phyloP scores from a whole-genome alignment of 2,113 vertebrate genomes.

The Pollachius pollachius region DNA sequence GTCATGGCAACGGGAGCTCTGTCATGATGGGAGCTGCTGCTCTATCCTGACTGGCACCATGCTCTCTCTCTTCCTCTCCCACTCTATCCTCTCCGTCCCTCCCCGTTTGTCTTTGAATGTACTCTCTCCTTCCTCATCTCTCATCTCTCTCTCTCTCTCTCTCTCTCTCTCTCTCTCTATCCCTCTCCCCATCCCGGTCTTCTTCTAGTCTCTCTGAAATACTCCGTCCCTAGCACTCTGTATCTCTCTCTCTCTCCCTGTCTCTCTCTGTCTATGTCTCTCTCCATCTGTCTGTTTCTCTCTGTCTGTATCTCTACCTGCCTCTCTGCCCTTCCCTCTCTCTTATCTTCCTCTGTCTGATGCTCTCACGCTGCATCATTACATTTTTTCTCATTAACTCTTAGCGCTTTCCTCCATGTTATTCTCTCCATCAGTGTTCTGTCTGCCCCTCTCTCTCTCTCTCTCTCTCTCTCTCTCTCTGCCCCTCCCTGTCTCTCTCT shows the following conservation, averaged over 20 bases:
- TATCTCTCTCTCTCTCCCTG: conserved; percentile 9
- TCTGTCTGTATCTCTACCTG: neutral
- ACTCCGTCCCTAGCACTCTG: conserved; percentile 4
- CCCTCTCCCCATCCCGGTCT: neutral
- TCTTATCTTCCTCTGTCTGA: neutral
- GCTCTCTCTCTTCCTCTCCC: conserved; percentile 32
- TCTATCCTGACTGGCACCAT: conserved; percentile 67
- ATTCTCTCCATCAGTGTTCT: neutral
- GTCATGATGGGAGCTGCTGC: conserved; percentile 66
- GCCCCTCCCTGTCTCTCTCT: neutral
- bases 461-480: neutral
- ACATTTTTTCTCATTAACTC: neutral
- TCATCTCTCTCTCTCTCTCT: neutral
- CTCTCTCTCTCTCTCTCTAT: conserved; percentile 7
- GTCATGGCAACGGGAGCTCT: conserved; percentile 65
- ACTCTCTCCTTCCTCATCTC: conserved; percentile 2
- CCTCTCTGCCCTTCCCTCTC: neutral
- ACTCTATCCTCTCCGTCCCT: neutral
- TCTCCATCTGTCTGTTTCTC: no score
- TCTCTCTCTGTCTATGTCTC: conserved; percentile 6
- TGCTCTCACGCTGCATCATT: neutral
- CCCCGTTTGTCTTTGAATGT: neutral
- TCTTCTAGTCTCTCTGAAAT: neutral
- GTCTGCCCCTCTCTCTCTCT: neutral
- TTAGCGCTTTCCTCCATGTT: neutral